A percentile compares a stretch with the other conserved stretches of the same genome.
Conservation (phyloP, 2,888 invertebrate species). For the Cataglyphis altisquamis region DNA sequence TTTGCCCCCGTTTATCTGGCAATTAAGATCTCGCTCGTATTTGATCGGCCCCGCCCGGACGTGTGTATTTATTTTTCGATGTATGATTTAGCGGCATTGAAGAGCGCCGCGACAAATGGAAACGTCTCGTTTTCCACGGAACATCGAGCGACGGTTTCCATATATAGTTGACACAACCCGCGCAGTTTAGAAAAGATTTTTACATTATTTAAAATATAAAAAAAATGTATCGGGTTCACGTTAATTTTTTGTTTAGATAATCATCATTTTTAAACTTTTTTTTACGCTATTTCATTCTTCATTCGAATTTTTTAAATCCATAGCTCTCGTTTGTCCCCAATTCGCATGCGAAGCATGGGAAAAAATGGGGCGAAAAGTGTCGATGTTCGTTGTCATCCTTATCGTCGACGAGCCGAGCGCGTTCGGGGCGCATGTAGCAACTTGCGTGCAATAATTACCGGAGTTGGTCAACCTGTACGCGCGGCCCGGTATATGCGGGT, state of each 20-base stretch:
- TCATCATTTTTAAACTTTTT: not conserved
- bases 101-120: slow-evolving; percentile 59
- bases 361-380: slow-evolving; percentile 44
- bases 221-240: not conserved
- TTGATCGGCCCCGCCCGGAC: slow-evolving; percentile 47
- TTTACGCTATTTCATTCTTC: not conserved
- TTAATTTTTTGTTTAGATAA: not conserved
- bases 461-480: slow-evolving; percentile 81
- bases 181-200: not conserved
- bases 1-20: slow-evolving; percentile 77
- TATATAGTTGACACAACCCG: not conserved
- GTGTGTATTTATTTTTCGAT: slow-evolving; percentile 75
- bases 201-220: not conserved
- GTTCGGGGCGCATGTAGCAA: slow-evolving; percentile 55
- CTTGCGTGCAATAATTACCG: slow-evolving; percentile 74
- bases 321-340: not conserved
- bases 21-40: slow-evolving; percentile 81
- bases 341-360: not conserved
- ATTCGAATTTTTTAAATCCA: not conserved
- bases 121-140: not conserved
- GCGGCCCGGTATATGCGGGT: slow-evolving; percentile 72
- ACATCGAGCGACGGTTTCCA: slow-evolving; percentile 2
- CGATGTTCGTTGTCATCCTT: slow-evolving; percentile 61
- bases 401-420: slow-evolving; percentile 67
- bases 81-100: slow-evolving; percentile 77